Evolutionary conservation across 2,888 invertebrate species (phyloP).

Genomic region (Xestobium rufovillosum): DNA sequence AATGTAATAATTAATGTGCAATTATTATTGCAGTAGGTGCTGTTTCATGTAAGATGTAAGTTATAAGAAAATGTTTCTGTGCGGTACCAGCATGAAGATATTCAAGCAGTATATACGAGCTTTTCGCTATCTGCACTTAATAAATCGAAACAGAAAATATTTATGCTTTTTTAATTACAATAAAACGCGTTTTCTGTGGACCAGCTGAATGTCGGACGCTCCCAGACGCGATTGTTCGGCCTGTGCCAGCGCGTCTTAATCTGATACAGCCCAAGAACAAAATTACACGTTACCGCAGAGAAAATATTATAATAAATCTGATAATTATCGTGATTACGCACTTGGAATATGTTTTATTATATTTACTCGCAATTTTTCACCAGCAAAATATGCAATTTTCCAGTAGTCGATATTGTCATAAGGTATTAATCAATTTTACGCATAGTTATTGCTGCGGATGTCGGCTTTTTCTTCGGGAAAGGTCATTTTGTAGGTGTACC

Average conservation of each 20-base stretch:
- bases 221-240: conserved; percentile 21
- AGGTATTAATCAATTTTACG: conserved; percentile 5
- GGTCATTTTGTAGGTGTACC: too few relatives aligned
- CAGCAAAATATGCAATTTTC: conserved; percentile 45
- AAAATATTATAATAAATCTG: conserved; percentile 45
- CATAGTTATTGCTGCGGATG: too few relatives aligned
- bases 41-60: too few relatives aligned
- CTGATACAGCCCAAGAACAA: conserved; percentile 37
- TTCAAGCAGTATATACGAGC: too few relatives aligned
- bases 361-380: conserved; percentile 46
- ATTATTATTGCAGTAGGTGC: too few relatives aligned
- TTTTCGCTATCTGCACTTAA: too few relatives aligned
- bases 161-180: conserved; percentile 38
- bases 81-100: too few relatives aligned
- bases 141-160: conserved; percentile 22
- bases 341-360: conserved; percentile 44
- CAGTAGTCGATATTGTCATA: conserved; percentile 39
- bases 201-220: conserved; percentile 15
- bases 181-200: conserved; percentile 32
- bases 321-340: conserved; percentile 46
- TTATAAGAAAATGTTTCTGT: too few relatives aligned
- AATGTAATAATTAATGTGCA: too few relatives aligned
- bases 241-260: too few relatives aligned
- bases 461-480: too few relatives aligned
- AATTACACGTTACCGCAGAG: conserved; percentile 41